Percentiles rank a stretch among this genome's conserved stretches.
Conservation (phyloP, 2,113 vertebrate genomes). For the Pelobates fuscus region DNA sequence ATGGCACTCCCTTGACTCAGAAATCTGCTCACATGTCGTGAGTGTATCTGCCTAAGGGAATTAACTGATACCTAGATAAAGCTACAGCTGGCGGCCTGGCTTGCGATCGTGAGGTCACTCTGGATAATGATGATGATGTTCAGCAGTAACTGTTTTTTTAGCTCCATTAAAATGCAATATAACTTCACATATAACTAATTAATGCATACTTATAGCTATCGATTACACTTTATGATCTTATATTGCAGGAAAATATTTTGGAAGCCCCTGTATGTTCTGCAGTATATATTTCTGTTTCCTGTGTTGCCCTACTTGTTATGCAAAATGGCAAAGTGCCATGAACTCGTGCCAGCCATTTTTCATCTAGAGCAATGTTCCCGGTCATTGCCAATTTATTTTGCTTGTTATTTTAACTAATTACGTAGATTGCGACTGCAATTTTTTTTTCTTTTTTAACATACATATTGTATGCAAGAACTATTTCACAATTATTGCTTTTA, state of each 20-base stretch:
- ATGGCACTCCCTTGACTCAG: slow-evolving; percentile 48
- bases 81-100: slow-evolving; percentile 47
- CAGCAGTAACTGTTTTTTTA: slow-evolving; percentile 19
- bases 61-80: slow-evolving; percentile 48
- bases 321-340: background rate
- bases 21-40: slow-evolving; percentile 48
- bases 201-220: slow-evolving; percentile 13
- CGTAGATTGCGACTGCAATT: background rate
- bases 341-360: background rate
- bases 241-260: background rate
- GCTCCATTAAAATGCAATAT: background rate
- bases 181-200: background rate
- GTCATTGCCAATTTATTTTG: background rate
- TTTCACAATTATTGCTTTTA: background rate
- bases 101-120: slow-evolving; percentile 7
- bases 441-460: background rate
- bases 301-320: background rate
- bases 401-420: slow-evolving; percentile 2
- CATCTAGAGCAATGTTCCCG: background rate
- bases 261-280: background rate
- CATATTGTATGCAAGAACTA: background rate
- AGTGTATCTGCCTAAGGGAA: slow-evolving; percentile 50
- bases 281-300: background rate
- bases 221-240: slow-evolving; percentile 3
- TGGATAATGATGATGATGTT: slow-evolving; percentile 6